A percentile compares a stretch with the other conserved stretches of the same genome.
These are phyloP conservation scores for Drosophila elegans DNA, from an alignment of 1,140 invertebrate species.

Conservation along the genomic window DNA sequence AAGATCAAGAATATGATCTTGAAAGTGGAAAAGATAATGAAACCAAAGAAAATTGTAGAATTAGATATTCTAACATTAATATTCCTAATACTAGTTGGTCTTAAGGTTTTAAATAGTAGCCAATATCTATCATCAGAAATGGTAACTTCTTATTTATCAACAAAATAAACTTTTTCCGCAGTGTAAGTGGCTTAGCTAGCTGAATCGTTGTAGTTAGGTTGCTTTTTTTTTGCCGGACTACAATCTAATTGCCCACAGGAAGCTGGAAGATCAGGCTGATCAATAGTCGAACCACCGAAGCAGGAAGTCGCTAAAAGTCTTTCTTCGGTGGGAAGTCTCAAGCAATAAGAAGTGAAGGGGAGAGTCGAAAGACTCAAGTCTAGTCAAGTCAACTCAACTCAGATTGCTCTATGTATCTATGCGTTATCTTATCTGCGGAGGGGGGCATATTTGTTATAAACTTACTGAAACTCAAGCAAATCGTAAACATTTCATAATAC, in stretches of 20 bases:
- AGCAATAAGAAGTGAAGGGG: background rate
- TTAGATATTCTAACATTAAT: no score
- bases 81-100: no score
- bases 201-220: constrained; percentile 15
- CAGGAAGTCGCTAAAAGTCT: constrained; percentile 46
- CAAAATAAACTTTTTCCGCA: background rate
- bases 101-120: no score
- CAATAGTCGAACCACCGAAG: constrained; percentile 45
- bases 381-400: constrained; percentile 19
- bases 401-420: constrained; percentile 49
- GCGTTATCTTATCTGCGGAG: constrained; percentile 69
- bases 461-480: constrained; percentile 80
- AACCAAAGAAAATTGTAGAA: no score
- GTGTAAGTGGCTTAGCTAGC: constrained; percentile 14
- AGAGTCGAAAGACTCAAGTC: background rate
- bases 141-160: no score
- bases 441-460: constrained; percentile 77
- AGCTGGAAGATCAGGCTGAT: constrained; percentile 63
- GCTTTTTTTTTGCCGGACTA: constrained; percentile 32
- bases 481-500: constrained; percentile 82
- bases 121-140: no score
- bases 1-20: background rate
- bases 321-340: constrained; percentile 27
- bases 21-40: no score
- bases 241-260: constrained; percentile 77